A percentile compares a stretch with the other conserved stretches of the same genome.
These are phyloP conservation scores for Myocastor coypus DNA, from an alignment of 2,113 vertebrate genomes.

Conservation along the genomic window DNA sequence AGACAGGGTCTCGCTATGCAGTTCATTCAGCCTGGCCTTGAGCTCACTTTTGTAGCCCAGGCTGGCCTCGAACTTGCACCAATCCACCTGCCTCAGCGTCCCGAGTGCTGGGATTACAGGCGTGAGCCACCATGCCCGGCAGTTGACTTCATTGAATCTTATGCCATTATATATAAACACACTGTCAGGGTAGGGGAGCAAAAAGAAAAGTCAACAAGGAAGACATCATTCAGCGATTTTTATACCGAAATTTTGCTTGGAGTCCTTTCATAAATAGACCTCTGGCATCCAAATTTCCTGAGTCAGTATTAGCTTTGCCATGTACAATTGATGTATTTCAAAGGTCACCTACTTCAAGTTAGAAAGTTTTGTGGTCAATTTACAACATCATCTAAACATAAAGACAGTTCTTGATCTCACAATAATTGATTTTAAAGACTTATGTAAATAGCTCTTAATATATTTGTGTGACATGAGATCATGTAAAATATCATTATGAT, in stretches of 20 bases:
- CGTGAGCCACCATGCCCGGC: too few relatives aligned
- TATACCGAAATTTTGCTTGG: neutral
- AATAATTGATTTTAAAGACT: slow-evolving; percentile 52
- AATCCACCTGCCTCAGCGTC: too few relatives aligned
- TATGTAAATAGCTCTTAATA: slow-evolving; percentile 34
- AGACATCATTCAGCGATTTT: neutral
- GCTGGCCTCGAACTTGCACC: too few relatives aligned
- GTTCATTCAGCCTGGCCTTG: too few relatives aligned
- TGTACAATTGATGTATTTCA: slow-evolving; percentile 38
- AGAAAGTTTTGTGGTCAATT: slow-evolving; percentile 28
- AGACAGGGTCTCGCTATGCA: too few relatives aligned
- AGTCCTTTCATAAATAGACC: slow-evolving; percentile 33
- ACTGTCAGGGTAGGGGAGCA: slow-evolving; percentile 37
- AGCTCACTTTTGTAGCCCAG: too few relatives aligned
- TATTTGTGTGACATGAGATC: neutral
- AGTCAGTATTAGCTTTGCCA: slow-evolving; percentile 55
- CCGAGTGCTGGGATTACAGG: too few relatives aligned
- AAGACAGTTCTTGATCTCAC: slow-evolving; percentile 24
- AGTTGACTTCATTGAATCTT: slow-evolving; percentile 15
- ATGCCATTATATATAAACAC: neutral
- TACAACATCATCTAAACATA: neutral
- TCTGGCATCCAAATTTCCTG: slow-evolving; percentile 25
- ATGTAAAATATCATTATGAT: slow-evolving; percentile 27
- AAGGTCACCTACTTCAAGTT: slow-evolving; percentile 4
- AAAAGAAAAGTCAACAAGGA: slow-evolving; percentile 45